Conservation (phyloP, 2,888 invertebrate genomes). For the Acanthosepion esculentum region DNA sequence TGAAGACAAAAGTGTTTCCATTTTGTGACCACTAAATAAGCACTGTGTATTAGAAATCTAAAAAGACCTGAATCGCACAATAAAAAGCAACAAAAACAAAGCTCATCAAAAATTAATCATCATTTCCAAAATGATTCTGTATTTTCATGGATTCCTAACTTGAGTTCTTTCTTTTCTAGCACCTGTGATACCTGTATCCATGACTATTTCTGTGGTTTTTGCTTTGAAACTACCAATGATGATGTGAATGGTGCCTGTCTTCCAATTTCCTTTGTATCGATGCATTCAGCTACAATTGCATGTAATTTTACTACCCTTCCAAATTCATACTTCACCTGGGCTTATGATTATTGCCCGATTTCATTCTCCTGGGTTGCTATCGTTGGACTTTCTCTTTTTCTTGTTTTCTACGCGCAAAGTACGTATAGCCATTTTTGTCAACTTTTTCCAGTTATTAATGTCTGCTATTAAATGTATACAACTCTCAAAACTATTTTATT, state of each 20-base stretch:
- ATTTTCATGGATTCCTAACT: background rate
- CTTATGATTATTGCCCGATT: constrained; percentile 75
- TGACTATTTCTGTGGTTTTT: constrained; percentile 76
- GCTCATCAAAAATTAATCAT: too few relatives aligned
- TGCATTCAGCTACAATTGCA: constrained; percentile 49
- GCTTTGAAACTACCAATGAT: constrained; percentile 66
- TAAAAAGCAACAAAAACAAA: too few relatives aligned
- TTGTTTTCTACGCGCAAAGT: constrained; percentile 76
- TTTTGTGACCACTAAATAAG: too few relatives aligned
- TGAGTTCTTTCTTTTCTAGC: constrained; percentile 51
- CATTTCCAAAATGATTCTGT: background rate
- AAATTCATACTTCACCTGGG: constrained; percentile 52
- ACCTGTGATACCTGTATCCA: constrained; percentile 61
- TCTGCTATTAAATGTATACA: too few relatives aligned
- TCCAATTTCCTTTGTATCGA: background rate
- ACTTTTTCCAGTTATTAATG: background rate
- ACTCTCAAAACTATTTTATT: too few relatives aligned
- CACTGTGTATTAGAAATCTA: too few relatives aligned
- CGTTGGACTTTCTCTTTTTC: constrained; percentile 74
- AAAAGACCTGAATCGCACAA: too few relatives aligned
- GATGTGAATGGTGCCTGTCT: constrained; percentile 70
- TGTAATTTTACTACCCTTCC: constrained; percentile 50
- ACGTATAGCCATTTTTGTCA: constrained; percentile 25
- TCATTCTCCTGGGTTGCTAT: constrained; percentile 73
- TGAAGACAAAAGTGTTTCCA: too few relatives aligned